A percentile compares a stretch with the other conserved stretches of the same genome.
Evolutionary conservation across 1,140 invertebrate genomes (phyloP).

Genomic region (Megathymus violae): DNA sequence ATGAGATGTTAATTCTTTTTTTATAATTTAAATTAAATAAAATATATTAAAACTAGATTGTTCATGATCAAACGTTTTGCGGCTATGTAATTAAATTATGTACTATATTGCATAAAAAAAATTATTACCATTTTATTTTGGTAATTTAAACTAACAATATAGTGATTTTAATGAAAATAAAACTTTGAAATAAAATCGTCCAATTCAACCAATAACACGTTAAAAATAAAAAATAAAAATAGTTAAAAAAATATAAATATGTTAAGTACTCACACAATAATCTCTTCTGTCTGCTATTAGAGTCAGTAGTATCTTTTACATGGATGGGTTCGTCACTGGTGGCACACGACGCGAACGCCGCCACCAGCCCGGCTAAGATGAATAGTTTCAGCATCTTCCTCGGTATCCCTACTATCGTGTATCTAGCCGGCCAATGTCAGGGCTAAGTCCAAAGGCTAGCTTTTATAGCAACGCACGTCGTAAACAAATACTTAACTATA

Average conservation of each 20-base stretch:
- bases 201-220: too few species aligned
- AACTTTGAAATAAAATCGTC: too few species aligned
- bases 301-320: conserved; percentile 38
- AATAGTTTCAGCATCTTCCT: conserved; percentile 58
- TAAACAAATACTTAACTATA: conserved; percentile 63
- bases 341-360: conserved; percentile 34
- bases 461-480: conserved; percentile 68
- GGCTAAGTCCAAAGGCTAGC: conserved; percentile 67
- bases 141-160: conserved; percentile 13
- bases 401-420: conserved; percentile 39
- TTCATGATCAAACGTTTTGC: too few species aligned
- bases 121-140: background rate
- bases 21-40: too few species aligned
- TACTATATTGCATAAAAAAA: too few species aligned
- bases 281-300: conserved; percentile 46
- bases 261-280: conserved; percentile 51
- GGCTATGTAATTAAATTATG: too few species aligned
- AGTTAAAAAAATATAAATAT: background rate
- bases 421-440: conserved; percentile 73
- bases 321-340: conserved; percentile 38
- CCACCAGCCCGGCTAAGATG: conserved; percentile 43
- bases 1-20: too few species aligned
- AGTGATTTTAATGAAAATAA: too few species aligned
- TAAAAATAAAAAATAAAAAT: conserved; percentile 7
- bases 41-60: too few species aligned